Conservation (phyloP, 2,888 invertebrate species). For the Dasysyrphus tricinctus region DNA sequence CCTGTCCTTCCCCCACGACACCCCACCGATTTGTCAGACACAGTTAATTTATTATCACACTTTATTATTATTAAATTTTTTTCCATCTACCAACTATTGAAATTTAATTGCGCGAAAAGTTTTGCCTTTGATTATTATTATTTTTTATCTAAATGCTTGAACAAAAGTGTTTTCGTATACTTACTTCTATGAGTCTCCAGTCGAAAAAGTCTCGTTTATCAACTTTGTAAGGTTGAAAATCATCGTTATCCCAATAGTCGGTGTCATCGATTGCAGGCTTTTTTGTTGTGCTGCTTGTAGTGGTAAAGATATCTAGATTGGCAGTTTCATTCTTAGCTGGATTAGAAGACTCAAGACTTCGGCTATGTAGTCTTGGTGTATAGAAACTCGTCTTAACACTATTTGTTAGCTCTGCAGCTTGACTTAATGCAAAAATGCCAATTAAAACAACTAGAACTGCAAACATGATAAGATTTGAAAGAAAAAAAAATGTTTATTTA, state of each 20-base stretch:
- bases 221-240: conserved; percentile 81
- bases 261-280: conserved; percentile 72
- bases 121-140: not conserved
- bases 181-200: conserved; percentile 87
- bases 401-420: conserved; percentile 18
- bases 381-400: not conserved
- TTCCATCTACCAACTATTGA: not conserved
- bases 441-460: conserved; percentile 49
- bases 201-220: conserved; percentile 86
- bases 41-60: conserved; percentile 8
- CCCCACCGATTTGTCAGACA: not conserved
- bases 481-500: conserved; percentile 8
- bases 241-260: conserved; percentile 79
- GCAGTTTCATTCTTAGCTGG: not conserved
- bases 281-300: conserved; percentile 16
- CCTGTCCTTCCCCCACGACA: not conserved
- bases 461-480: conserved; percentile 32
- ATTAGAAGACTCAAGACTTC: not conserved
- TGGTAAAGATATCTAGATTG: not conserved
- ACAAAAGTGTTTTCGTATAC: conserved; percentile 13
- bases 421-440: conserved; percentile 41
- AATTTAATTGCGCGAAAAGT: conserved; percentile 2
- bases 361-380: not conserved
- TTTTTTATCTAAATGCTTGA: not conserved
- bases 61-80: not conserved